phyloP scores from a whole-genome alignment of 2,113 vertebrate species.

The Pardalotus punctatus region DNA sequence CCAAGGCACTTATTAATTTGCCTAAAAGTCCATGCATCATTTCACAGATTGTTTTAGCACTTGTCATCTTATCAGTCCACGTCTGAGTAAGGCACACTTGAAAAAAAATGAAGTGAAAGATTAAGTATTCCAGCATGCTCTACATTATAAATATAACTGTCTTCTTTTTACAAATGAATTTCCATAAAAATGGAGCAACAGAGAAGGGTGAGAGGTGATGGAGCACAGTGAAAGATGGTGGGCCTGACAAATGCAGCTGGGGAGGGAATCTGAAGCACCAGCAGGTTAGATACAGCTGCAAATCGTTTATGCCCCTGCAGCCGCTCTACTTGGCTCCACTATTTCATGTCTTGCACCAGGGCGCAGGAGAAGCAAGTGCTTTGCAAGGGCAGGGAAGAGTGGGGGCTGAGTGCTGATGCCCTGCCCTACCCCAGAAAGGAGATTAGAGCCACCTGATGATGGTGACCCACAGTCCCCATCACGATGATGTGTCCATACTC shows the following conservation, averaged over 20 bases:
- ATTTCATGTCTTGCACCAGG: not conserved
- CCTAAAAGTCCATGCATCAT: conserved; percentile 42
- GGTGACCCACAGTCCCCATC: not conserved
- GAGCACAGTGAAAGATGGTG: not conserved
- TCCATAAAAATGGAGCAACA: conserved; percentile 37
- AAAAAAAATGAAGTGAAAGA: conserved; percentile 61
- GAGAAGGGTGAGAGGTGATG: conserved; percentile 38
- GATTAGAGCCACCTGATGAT: fast-evolving
- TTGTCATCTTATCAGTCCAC: conserved; percentile 33
- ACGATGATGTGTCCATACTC: not conserved
- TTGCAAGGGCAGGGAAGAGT: not conserved
- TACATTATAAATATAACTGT: conserved; percentile 60
- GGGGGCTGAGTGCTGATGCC: not conserved
- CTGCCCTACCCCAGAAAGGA: not conserved
- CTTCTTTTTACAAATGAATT: conserved; percentile 60
- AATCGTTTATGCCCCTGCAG: not conserved
- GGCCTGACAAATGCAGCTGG: not conserved
- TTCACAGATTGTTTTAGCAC: conserved; percentile 56
- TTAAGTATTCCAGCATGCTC: conserved; percentile 44
- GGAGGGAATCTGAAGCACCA: not conserved
- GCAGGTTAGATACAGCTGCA: not conserved
- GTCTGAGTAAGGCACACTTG: conserved; percentile 18
- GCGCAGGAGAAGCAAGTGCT: not conserved
- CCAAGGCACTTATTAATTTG: conserved; percentile 37
- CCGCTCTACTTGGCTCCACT: not conserved